Percentiles rank a stretch among this genome's conserved stretches.
These are phyloP conservation scores for Lepisosteus oculatus DNA, from an alignment of 2,113 vertebrate genomes.

Conservation along the genomic window DNA sequence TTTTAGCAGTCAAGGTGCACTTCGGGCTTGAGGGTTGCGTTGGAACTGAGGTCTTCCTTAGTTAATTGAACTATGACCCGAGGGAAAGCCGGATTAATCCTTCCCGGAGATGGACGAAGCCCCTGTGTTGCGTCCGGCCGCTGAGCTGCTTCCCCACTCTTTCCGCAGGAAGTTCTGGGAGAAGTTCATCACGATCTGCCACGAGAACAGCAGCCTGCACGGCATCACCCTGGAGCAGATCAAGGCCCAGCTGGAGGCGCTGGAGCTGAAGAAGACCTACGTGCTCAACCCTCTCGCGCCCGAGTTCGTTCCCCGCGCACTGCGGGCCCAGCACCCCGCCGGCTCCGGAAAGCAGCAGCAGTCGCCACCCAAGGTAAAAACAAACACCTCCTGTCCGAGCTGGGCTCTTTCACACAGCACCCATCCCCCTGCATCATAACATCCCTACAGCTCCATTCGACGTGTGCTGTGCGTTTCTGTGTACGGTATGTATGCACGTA, in stretches of 20 bases:
- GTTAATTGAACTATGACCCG: no score
- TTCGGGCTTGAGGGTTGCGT: no score
- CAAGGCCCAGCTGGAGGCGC: conserved; percentile 92
- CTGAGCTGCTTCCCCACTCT: conserved; percentile 18
- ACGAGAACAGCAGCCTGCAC: conserved; percentile 91
- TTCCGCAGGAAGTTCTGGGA: conserved; percentile 95
- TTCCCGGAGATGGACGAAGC: no score
- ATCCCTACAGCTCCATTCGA: no score
- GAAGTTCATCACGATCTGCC: conserved; percentile 93
- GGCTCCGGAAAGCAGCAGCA: conserved; percentile 68
- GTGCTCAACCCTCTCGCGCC: conserved; percentile 95
- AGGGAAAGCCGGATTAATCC: no score
- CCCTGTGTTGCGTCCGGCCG: no score
- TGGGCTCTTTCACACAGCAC: conserved; percentile 38
- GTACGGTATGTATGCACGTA: no score
- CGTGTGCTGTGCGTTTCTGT: no score
- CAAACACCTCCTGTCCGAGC: no score
- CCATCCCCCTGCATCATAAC: conserved; percentile 39
- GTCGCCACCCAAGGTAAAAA: conserved; percentile 88
- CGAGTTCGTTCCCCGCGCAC: conserved; percentile 93
- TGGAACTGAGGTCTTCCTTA: no score
- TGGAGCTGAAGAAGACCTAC: conserved; percentile 98
- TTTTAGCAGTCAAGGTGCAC: no score
- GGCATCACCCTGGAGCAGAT: conserved; percentile 98
- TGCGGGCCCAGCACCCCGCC: conserved; percentile 76